phyloP scores from a whole-genome alignment of 2,797 vertebrate species.

The Adelosebastes latens region DNA sequence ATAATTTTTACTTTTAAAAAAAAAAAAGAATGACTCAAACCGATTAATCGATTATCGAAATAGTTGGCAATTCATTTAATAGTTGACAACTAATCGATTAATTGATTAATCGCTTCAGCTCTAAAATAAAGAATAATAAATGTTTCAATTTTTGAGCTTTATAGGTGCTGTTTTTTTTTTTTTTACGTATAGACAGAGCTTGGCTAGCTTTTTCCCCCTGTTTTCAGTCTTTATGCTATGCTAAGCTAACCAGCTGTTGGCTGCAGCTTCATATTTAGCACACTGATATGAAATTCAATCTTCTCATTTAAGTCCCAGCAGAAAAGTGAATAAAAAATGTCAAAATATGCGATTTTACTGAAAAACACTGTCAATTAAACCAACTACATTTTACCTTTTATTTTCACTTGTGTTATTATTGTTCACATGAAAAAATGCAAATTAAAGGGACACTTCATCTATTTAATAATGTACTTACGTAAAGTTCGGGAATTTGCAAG shows the following conservation, averaged over 20 bases:
- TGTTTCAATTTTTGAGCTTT: background rate
- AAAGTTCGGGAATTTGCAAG: background rate
- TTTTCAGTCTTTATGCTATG: background rate
- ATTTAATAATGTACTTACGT: background rate
- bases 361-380: background rate
- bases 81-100: no score
- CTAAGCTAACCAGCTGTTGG: background rate
- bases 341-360: background rate
- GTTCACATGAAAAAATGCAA: background rate
- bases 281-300: rapidly evolving
- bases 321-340: no score
- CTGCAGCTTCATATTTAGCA: no score
- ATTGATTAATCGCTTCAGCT: no score
- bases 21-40: no score
- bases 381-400: background rate
- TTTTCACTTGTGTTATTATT: background rate
- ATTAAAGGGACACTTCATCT: background rate
- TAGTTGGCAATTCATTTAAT: rapidly evolving
- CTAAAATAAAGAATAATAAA: background rate
- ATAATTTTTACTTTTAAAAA: no score
- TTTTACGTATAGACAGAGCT: background rate
- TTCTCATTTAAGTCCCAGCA: no score
- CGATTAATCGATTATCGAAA: no score
- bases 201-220: background rate
- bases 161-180: background rate